Evolutionary conservation across 2,113 vertebrate genomes (phyloP), one percentile per base, ranked within the genome.

Genomic region (Nannospalax galili): DNA sequence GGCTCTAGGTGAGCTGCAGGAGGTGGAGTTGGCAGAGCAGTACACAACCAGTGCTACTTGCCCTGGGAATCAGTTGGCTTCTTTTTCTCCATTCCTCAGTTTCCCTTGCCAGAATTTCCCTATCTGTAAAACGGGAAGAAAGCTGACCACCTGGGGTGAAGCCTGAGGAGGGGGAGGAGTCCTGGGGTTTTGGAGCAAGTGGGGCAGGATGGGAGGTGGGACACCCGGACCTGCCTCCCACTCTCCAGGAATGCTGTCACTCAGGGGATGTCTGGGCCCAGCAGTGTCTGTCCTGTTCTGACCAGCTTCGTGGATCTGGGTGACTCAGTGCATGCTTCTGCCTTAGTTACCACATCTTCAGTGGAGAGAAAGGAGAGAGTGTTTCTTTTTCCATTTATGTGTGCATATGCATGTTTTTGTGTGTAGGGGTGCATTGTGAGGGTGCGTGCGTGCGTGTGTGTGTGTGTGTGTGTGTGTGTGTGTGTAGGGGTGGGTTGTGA

Each of bases 181-280:
- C 17, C 22, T 2, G 30, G 60, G 28, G 42, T 85, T 11, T 64
- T 52, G 35, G 19, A 37, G 22, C 22, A 8, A 28, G 35, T 67
- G 72, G 52, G 40, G 6, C 11, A 12, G 56, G 56, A 10, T 24
- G 1, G 0, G n/a, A 10, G 10, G 62, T 40, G 17, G 35, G 14
- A 35, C 45, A 17, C 24, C 26, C 15, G 6, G 30, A 35, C 58
- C 26, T 40, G 26, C 26, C n/a, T n/a, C n/a, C n/a, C 26, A 17
- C 19, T 64, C 67, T 42, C 69, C 42, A 24, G 10, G 85, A 45
- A 35, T 2, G 1, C 9, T 37, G 56, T 12, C 45, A 15, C 19
- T 62, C 1, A 10, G 15, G 1, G 5, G 32, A 22, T n/a, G 12
- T 3, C 9, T 1, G 22, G 28, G 12, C 22, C 64, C 28, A 5